Conservation (phyloP, 1,140 invertebrate species). For the Polyergus mexicanus region DNA sequence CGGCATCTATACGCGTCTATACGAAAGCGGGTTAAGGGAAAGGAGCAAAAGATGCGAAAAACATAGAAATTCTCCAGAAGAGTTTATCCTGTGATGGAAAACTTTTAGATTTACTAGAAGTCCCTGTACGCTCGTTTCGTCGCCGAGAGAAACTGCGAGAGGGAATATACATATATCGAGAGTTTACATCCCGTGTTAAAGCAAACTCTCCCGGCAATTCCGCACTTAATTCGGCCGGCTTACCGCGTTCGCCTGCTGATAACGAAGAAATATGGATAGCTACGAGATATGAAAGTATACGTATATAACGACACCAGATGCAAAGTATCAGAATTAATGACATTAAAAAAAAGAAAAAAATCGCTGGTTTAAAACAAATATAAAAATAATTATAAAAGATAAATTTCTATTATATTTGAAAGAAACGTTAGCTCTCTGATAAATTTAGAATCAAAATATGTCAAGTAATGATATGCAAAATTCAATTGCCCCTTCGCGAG, state of each 20-base stretch:
- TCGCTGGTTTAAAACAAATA: neutral
- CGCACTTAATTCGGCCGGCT: conserved; percentile 1
- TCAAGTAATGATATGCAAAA: neutral
- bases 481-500: too few relatives aligned
- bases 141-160: neutral
- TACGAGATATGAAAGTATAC: neutral
- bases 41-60: neutral
- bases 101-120: conserved; percentile 39
- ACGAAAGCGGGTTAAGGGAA: neutral
- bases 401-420: neutral
- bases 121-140: conserved; percentile 22
- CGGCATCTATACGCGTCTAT: conserved; percentile 18
- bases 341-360: neutral
- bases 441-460: conserved; percentile 10
- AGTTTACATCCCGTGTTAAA: conserved; percentile 35
- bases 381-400: neutral
- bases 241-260: neutral
- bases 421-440: neutral
- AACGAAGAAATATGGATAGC: conserved; percentile 15
- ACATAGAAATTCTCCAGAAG: conserved; percentile 10
- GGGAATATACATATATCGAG: conserved; percentile 20
- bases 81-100: conserved; percentile 45
- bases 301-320: neutral
- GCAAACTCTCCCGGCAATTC: conserved; percentile 30
- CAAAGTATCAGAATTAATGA: conserved; percentile 1